Percentiles rank a stretch among this genome's conserved stretches.
Evolutionary conservation across 2,113 vertebrate species (phyloP).

Genomic region (Phrynosoma blainvillii): DNA sequence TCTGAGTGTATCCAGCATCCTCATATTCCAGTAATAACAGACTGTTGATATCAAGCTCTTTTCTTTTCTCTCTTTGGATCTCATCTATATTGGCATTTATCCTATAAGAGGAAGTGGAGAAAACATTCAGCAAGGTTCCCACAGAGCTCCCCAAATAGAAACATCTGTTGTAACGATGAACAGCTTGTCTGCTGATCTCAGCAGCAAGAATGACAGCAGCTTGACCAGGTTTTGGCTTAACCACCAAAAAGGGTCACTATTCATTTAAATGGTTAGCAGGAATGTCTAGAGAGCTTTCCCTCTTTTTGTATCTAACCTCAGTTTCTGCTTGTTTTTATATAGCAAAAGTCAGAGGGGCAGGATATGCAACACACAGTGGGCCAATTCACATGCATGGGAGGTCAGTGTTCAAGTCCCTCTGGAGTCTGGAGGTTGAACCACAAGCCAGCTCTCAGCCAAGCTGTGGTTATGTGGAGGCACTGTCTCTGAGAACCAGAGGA

Average conservation of each 20-base stretch:
- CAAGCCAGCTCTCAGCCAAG: not conserved
- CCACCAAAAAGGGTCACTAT: constrained; percentile 39
- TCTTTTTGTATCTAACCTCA: not conserved
- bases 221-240: constrained; percentile 53
- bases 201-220: constrained; percentile 59
- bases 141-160: constrained; percentile 74
- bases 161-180: constrained; percentile 68
- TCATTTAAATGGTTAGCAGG: constrained; percentile 55
- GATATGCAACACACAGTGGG: not conserved
- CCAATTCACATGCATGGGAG: too few species aligned
- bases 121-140: constrained; percentile 60
- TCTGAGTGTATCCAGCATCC: constrained; percentile 33
- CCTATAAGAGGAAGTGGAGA: constrained; percentile 26
- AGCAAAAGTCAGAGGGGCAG: not conserved
- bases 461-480: too few species aligned
- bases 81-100: constrained; percentile 54
- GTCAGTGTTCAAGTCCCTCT: not conserved
- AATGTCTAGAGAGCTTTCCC: constrained; percentile 25
- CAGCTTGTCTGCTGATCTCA: constrained; percentile 51
- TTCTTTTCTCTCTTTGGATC: constrained; percentile 36
- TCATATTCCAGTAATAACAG: constrained; percentile 55
- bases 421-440: not conserved
- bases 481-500: not conserved
- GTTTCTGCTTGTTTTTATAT: not conserved
- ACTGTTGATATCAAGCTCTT: constrained; percentile 55